Conservation (phyloP, 2,113 vertebrate genomes). For the Hiodon alosoides region DNA sequence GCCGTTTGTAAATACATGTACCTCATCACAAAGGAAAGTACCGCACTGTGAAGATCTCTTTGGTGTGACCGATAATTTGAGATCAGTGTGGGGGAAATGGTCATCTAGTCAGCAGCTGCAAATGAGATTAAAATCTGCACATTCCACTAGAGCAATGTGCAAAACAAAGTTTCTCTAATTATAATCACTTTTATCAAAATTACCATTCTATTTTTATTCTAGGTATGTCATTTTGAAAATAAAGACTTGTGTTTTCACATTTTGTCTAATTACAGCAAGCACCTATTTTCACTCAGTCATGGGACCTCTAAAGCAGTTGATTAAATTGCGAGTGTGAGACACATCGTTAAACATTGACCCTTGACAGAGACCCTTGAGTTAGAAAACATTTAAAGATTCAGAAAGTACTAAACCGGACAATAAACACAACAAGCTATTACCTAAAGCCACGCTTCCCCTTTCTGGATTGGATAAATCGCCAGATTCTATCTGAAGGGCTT, state of each 20-base stretch:
- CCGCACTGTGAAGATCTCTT: no score
- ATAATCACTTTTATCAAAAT: neutral
- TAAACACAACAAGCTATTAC: neutral
- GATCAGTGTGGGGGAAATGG: neutral
- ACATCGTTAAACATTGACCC: neutral
- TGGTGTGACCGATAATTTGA: no score
- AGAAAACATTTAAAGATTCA: neutral
- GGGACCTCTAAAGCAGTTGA: constrained; percentile 2
- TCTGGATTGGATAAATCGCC: neutral
- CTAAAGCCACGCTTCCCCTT: neutral
- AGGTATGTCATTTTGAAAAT: neutral
- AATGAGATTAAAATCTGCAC: constrained; percentile 4
- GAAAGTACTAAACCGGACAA: neutral
- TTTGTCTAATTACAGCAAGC: constrained; percentile 3
- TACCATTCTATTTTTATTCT: neutral
- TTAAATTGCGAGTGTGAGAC: neutral
- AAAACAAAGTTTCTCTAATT: constrained; percentile 4
- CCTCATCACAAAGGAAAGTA: no score
- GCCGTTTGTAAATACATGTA: no score
- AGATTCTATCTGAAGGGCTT: neutral
- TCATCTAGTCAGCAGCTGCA: constrained; percentile 8
- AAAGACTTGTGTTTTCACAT: neutral
- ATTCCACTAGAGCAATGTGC: neutral
- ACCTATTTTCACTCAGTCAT: constrained; percentile 1
- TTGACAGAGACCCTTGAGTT: neutral